phyloP scores from a whole-genome alignment of 2,113 vertebrate species.

The Mungos mungo region DNA sequence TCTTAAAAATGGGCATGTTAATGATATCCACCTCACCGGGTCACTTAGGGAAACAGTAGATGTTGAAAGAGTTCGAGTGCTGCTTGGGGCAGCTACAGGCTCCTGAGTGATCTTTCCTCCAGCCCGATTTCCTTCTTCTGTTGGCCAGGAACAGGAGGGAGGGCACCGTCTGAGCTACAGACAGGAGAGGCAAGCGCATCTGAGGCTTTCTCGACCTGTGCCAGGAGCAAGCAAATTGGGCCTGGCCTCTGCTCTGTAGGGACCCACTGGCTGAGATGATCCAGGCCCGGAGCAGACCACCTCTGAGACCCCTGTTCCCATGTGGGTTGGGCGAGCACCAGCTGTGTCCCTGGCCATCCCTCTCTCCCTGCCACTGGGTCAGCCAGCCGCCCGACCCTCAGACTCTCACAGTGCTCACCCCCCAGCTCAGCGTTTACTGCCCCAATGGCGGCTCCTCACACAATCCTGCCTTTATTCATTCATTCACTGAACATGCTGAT shows the following conservation, averaged over 20 bases:
- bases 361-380: neutral
- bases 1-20: neutral
- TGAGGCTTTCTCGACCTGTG: neutral
- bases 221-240: neutral
- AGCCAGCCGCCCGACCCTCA: neutral
- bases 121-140: neutral
- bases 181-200: neutral
- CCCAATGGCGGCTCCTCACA: neutral
- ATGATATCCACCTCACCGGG: neutral
- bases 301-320: neutral
- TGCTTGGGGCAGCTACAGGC: neutral
- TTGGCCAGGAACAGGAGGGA: neutral
- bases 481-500: neutral
- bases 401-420: neutral
- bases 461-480: neutral
- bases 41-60: neutral
- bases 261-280: neutral
- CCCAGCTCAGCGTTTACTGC: neutral
- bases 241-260: neutral
- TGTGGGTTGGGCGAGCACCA: neutral
- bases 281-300: neutral
- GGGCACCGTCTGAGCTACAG: fast-evolving
- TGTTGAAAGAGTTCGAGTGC: neutral
- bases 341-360: neutral
- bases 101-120: neutral